Percentiles rank a stretch among this genome's conserved stretches.
Evolutionary conservation across 1,140 invertebrate genomes (phyloP).

Genomic region (Harpegnathos saltator): DNA sequence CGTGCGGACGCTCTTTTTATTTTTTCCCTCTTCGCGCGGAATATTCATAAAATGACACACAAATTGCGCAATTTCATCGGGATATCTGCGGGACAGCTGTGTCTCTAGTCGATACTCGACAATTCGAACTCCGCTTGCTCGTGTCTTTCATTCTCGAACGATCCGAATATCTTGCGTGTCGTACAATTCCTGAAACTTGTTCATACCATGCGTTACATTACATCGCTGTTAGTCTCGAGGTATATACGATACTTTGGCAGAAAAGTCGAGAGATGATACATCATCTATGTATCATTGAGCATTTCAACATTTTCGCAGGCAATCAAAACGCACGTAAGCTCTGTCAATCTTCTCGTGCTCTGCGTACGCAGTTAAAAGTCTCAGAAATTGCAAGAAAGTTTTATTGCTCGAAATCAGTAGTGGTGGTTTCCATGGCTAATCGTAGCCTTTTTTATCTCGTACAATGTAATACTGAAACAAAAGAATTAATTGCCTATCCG

Average conservation of each 20-base stretch:
- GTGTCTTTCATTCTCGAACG: neutral
- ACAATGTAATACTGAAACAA: neutral
- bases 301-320: slow-evolving; percentile 1
- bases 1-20: neutral
- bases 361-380: too few relatives aligned
- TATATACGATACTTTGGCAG: neutral
- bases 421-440: too few relatives aligned
- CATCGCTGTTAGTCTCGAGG: neutral
- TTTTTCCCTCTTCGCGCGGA: neutral
- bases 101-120: neutral
- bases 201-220: neutral
- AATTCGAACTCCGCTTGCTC: neutral
- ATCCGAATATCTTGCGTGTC: neutral
- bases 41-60: neutral
- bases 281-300: too few relatives aligned
- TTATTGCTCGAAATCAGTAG: too few relatives aligned
- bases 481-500: neutral
- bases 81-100: neutral
- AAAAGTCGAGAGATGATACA: too few relatives aligned
- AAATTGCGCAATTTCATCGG: neutral
- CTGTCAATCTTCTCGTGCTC: too few relatives aligned
- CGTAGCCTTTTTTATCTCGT: neutral
- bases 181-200: neutral
- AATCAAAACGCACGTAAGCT: neutral
- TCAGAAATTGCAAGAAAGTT: slow-evolving; percentile 4